A percentile compares a stretch with the other conserved stretches of the same genome.
These are phyloP conservation scores for Horisme vitalbata DNA, from an alignment of 2,888 invertebrate species.

Conservation along the genomic window DNA sequence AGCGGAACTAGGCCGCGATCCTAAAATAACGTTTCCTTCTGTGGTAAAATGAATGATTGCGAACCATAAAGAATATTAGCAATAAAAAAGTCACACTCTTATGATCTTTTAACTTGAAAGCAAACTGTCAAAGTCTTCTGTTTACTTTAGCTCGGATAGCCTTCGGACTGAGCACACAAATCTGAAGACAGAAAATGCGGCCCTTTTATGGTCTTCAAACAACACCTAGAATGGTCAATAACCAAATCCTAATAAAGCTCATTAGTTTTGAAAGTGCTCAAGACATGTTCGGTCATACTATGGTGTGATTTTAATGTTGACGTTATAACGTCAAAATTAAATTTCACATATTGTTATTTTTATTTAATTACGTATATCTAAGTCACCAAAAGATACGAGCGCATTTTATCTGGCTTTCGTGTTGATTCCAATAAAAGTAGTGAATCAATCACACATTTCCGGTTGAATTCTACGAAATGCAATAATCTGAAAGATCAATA, in stretches of 20 bases:
- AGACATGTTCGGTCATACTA: constrained; percentile 37
- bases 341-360: constrained; percentile 27
- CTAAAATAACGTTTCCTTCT: constrained; percentile 2
- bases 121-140: constrained; percentile 4
- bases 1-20: constrained; percentile 3
- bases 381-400: constrained; percentile 36
- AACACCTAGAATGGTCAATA: constrained; percentile 9
- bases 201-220: constrained; percentile 4
- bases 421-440: constrained; percentile 37
- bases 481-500: constrained; percentile 5
- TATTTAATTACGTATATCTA: too few species aligned
- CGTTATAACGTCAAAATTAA: neutral
- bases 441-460: constrained; percentile 36
- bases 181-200: neutral
- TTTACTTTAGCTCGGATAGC: neutral
- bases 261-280: constrained; percentile 36
- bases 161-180: constrained; percentile 4
- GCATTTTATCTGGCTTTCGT: constrained; percentile 35
- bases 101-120: neutral
- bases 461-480: constrained; percentile 22
- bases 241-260: constrained; percentile 14
- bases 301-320: constrained; percentile 22
- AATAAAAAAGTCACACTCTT: neutral
- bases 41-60: constrained; percentile 7
- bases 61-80: neutral